Evolutionary conservation across 2,797 vertebrate genomes (phyloP).

Genomic region (Perodicticus potto): DNA sequence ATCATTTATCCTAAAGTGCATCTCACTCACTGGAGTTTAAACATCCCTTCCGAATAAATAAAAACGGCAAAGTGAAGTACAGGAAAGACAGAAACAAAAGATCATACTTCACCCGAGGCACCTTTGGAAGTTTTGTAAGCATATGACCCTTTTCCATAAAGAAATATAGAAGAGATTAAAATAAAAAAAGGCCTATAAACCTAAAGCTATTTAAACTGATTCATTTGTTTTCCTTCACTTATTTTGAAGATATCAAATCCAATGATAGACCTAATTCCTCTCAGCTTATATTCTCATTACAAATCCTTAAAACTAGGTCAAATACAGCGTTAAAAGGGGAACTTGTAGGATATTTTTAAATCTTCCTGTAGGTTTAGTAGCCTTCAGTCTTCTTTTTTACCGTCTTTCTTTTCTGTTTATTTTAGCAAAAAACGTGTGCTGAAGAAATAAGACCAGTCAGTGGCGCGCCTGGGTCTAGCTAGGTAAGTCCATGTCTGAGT

Average conservation of each 20-base stretch:
- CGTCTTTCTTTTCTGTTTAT: background rate
- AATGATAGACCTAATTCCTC: background rate
- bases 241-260: background rate
- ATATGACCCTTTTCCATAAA: background rate
- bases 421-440: background rate
- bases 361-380: background rate
- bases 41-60: conserved; percentile 41
- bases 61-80: background rate
- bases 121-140: background rate
- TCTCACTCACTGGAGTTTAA: conserved; percentile 36
- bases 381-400: background rate
- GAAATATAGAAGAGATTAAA: background rate
- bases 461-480: background rate
- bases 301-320: conserved; percentile 9
- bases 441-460: background rate
- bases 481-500: background rate
- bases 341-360: background rate
- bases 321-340: background rate
- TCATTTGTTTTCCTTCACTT: background rate
- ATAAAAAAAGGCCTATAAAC: background rate
- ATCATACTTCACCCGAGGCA: background rate
- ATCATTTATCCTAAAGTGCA: conserved; percentile 62
- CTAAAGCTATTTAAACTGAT: background rate
- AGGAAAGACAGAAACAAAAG: conserved; percentile 2
- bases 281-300: conserved; percentile 22